phyloP scores from a whole-genome alignment of 2,888 invertebrate species.

The Steromphala cineraria region DNA sequence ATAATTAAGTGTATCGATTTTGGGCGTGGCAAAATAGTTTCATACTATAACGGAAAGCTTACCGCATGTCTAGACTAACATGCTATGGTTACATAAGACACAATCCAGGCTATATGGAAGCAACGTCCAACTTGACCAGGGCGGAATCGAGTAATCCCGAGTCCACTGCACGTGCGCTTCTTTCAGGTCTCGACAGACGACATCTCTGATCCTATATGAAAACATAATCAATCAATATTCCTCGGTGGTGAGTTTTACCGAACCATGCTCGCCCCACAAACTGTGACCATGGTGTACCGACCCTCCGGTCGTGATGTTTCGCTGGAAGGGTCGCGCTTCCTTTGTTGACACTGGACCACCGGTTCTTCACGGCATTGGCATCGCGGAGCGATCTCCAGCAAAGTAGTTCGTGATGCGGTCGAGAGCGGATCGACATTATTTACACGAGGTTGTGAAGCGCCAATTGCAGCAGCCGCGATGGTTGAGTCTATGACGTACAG shows the following conservation, averaged over 20 bases:
- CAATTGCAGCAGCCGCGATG: constrained; percentile 17
- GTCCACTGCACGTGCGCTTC: background rate
- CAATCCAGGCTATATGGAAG: no score
- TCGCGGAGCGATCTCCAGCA: constrained; percentile 4
- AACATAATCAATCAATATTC: no score
- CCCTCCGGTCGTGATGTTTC: background rate
- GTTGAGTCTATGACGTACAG: background rate
- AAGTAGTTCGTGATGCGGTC: constrained; percentile 22
- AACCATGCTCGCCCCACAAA: no score
- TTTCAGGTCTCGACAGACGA: background rate
- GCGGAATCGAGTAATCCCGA: background rate
- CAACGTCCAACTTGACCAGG: no score
- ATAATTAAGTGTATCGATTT: background rate
- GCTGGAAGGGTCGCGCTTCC: background rate
- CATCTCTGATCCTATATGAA: no score
- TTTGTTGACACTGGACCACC: constrained; percentile 3
- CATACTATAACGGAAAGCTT: background rate
- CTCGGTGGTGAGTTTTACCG: no score
- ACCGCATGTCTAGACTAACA: background rate
- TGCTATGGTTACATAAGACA: no score
- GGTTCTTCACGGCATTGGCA: background rate
- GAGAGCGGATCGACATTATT: constrained; percentile 24
- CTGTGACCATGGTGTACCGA: no score
- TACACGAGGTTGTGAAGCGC: constrained; percentile 18
- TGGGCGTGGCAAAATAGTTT: background rate